Conservation (phyloP, 2,888 invertebrate species). For the Troilus luridus region DNA sequence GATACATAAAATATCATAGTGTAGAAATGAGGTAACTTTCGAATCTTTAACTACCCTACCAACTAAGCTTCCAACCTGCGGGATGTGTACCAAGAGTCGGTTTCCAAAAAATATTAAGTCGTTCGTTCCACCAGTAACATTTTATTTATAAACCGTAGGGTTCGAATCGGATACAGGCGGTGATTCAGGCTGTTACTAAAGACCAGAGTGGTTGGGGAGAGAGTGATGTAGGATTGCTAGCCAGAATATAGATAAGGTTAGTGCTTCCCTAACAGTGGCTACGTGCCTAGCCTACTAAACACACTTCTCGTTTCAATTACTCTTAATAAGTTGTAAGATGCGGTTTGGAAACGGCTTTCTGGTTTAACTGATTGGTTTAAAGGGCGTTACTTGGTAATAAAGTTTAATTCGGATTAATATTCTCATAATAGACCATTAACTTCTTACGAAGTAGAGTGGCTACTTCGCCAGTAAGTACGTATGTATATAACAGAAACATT, state of each 20-base stretch:
- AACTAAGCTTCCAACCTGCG: too few species aligned
- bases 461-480: too few species aligned
- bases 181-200: background rate
- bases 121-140: too few species aligned
- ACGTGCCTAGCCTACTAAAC: slow-evolving; percentile 4
- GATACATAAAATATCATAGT: too few species aligned
- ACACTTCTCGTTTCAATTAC: background rate
- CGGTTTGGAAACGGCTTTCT: background rate
- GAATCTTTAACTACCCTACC: too few species aligned
- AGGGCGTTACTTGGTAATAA: background rate
- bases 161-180: background rate
- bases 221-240: background rate
- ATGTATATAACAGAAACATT: too few species aligned
- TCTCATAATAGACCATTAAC: background rate
- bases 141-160: background rate
- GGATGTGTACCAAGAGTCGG: too few species aligned
- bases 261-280: background rate
- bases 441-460: background rate
- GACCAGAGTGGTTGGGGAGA: background rate
- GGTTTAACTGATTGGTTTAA: background rate
- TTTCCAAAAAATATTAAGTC: too few species aligned
- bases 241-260: slow-evolving; percentile 16
- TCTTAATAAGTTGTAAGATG: slow-evolving; percentile 5
- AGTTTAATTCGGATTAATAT: background rate
- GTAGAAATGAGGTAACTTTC: too few species aligned